Conservation (phyloP, 2,797 vertebrate species). For the Anniella stebbinsi region DNA sequence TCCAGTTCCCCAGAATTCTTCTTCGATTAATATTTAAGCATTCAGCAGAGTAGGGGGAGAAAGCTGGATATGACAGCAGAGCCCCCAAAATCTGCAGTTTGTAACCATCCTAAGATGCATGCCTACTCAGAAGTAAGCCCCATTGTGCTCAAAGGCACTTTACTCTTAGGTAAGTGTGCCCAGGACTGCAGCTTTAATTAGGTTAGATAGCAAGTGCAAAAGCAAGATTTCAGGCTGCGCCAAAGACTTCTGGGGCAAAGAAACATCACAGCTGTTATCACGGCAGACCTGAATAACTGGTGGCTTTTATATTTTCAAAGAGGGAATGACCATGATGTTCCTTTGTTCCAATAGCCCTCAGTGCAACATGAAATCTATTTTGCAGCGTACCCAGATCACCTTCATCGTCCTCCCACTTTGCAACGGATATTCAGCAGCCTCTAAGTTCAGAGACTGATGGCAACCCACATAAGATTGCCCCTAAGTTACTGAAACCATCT, state of each 20-base stretch:
- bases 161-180: not conserved
- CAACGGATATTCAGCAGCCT: too few species aligned
- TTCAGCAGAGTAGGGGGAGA: not conserved
- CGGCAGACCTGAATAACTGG: not conserved
- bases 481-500: not conserved
- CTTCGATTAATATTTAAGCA: not conserved
- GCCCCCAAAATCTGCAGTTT: not conserved
- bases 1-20: not conserved
- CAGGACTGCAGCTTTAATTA: not conserved
- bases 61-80: not conserved
- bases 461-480: too few species aligned
- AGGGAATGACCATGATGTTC: too few species aligned
- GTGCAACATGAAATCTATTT: not conserved
- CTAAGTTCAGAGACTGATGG: too few species aligned
- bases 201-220: not conserved
- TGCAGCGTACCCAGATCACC: not conserved
- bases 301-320: too few species aligned
- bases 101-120: not conserved
- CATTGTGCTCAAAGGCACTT: not conserved
- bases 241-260: not conserved
- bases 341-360: not conserved
- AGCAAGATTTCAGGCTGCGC: not conserved
- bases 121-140: not conserved
- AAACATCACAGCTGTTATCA: not conserved
- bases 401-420: too few species aligned